Evolutionary conservation across 2,113 vertebrate species (phyloP), one percentile per base, ranked within the genome.

Genomic region (Cottus gobio): DNA sequence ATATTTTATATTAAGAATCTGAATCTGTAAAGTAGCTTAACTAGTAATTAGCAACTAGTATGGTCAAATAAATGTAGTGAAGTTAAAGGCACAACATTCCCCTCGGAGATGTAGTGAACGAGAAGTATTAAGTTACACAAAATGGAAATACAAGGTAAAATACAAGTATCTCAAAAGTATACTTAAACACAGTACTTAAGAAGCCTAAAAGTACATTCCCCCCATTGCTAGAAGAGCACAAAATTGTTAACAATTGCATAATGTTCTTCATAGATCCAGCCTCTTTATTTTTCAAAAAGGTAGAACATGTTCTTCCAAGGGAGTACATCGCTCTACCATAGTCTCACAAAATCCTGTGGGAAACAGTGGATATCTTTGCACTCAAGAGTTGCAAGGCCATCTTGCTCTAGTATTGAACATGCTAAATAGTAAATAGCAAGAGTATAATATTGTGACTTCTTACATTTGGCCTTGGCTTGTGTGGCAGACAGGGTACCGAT

Each of bases 381-480:
- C n/a, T 54, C 9, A 80, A 63, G 3, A 13, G 37, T 15, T 34
- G n/a, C 2, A 57, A 52, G 37, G 0, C 31, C 0, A 56, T 72
- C 48, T 48, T 72, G 8, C 1, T 67, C 1, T 16, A 58, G 4
- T 24, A 69, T 4, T 34, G 10, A 31, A 56, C 48, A 42, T 3
- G 3, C 1, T 20, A 8, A 16, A 60, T 6, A 36, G 1, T 26
- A 10, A 64, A 26, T 12, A 18, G 5, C 2, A 1, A 26, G 1
- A 26, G 1, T 50, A 46, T 1, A 46, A 24, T 39, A n/a, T 48
- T 36, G 0, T 8, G 12, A 57, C 10, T 39, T 63, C 77, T 87
- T 85, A 94, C 93, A 70, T 87, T 92, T 90, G n/a, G 66, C 74
- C 68, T 92, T 90, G 67, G 73, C 36, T 68, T 91, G 88, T 66